phyloP scores from a whole-genome alignment of 2,113 vertebrate species.

The Equus quagga region DNA sequence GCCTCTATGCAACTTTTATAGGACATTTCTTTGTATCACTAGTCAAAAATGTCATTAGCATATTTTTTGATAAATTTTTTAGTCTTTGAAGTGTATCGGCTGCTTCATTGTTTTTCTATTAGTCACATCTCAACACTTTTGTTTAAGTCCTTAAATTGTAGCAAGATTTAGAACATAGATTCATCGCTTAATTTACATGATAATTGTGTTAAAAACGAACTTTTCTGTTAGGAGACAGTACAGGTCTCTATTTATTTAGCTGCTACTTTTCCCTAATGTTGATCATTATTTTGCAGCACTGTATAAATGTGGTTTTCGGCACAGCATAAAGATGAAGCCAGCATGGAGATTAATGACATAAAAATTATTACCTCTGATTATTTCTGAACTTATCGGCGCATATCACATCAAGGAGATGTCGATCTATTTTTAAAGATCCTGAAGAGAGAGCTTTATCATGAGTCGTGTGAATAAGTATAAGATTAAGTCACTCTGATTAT shows the following conservation, averaged over 20 bases:
- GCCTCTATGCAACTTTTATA: slow-evolving; percentile 77
- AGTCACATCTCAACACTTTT: not conserved
- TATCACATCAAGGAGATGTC: slow-evolving; percentile 35
- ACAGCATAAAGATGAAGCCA: slow-evolving; percentile 50
- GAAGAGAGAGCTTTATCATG: not conserved
- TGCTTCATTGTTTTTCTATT: slow-evolving; percentile 9
- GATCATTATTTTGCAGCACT: slow-evolving; percentile 50
- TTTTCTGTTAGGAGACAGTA: not conserved
- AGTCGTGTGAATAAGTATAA: not conserved
- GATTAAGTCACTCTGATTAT: slow-evolving; percentile 20
- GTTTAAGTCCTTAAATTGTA: slow-evolving; percentile 30
- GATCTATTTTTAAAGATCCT: slow-evolving; percentile 47
- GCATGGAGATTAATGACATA: slow-evolving; percentile 72
- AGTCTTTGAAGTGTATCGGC: not conserved
- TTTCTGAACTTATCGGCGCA: slow-evolving; percentile 71
- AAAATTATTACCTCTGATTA: slow-evolving; percentile 69
- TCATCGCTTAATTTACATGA: slow-evolving; percentile 22
- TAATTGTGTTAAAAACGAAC: slow-evolving; percentile 18
- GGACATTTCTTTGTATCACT: slow-evolving; percentile 41
- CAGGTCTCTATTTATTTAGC: slow-evolving; percentile 40
- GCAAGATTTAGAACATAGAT: not conserved
- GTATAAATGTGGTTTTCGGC: not conserved
- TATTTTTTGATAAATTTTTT: not conserved
- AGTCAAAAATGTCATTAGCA: slow-evolving; percentile 68
- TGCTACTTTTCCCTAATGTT: slow-evolving; percentile 33